Conservation (phyloP, 2,888 invertebrate genomes). For the Eupithecia subumbrata region DNA sequence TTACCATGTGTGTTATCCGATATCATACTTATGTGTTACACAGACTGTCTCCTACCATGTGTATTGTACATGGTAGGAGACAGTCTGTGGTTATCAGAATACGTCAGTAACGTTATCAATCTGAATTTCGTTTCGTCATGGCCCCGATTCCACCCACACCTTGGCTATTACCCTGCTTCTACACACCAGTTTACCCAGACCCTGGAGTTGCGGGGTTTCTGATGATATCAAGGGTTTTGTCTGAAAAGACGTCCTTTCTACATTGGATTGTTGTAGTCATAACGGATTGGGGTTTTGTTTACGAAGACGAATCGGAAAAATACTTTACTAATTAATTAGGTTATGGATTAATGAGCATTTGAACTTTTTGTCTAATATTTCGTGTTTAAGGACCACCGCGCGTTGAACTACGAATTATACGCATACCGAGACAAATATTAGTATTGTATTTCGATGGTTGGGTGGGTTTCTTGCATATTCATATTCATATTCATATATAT, state of each 20-base stretch:
- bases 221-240: neutral
- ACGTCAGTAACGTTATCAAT: constrained; percentile 75
- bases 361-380: neutral
- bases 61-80: neutral
- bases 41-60: too few species aligned
- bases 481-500: too few species aligned
- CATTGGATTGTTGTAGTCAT: constrained; percentile 6
- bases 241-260: neutral
- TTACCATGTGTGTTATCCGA: too few species aligned
- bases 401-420: neutral
- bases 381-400: neutral
- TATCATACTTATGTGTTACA: too few species aligned
- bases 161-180: constrained; percentile 9
- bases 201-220: neutral
- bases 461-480: neutral
- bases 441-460: neutral
- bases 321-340: neutral
- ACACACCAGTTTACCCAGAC: neutral
- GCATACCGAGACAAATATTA: neutral
- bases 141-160: constrained; percentile 76
- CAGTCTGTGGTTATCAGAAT: constrained; percentile 52
- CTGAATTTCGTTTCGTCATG: constrained; percentile 78
- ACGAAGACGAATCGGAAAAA: neutral
- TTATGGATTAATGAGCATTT: neutral
- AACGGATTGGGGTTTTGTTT: neutral